Base-by-base conservation (phyloP, 2,797 vertebrate genomes). In the Mus caroli region DNA sequence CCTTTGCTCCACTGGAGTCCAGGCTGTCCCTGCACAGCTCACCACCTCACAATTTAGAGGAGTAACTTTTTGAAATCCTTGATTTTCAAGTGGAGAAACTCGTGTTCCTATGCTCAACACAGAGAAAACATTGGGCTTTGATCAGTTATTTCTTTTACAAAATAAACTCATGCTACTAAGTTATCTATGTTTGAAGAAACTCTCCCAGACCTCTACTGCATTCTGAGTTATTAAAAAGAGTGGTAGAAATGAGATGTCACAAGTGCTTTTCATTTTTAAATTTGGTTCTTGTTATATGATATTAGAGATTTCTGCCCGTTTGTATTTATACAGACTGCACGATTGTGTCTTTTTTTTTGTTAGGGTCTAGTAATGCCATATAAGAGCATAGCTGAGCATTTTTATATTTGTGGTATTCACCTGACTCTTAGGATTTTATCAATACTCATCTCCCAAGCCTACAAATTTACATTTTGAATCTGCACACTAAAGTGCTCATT, bases 241-340 rank as follows among this genome's bases (percentile, higher is more conserved):
- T 10, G 11, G n/a, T 52, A 71, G 26, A 95, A 91, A 82, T 43
- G 14, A 92, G 9, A 64, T 34, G 26, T 43, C 78, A 89, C 52
- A 89, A 75, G 84, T 92, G 90, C 69, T 43, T 94, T 94, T 92
- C 40, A 82, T 69, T 92, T 96, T 88, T 80, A 94, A 96, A 71
- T 6, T 94, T 46, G 77, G 9, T 93, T 91, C 58, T 88, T 80
- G 20, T 64, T 90, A 75, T 19, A 50, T 77, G 5, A 20, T 62
- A 87, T 95, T 54, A 75, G 88, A 56, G 22, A 92, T 90, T 95
- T 94, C 87, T 93, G 37, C 43, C 31, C 43, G 17, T 82, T 90
- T 92, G 46, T 2, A 28, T 88, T 94, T 71, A 76, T 54, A 87
- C 50, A 20, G 37, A 34, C 31, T 89, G 71, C 37, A 80, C 87